Evolutionary conservation across 2,888 invertebrate species (phyloP), one percentile per base, ranked within the genome.

Genomic region (Pandemis cinnamomeana): DNA sequence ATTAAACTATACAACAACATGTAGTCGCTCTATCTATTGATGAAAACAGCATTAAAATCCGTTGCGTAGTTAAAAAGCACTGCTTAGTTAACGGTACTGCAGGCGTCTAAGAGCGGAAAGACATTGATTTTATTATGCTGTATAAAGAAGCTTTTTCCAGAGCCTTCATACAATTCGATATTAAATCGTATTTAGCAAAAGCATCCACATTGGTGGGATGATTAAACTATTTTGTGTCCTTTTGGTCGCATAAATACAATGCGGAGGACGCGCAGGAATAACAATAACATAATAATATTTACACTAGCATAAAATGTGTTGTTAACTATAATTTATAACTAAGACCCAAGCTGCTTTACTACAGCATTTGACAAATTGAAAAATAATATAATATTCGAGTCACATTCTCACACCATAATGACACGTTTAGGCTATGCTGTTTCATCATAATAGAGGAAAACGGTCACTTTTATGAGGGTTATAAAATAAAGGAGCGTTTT

Each of bases 341-440:
- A 15, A 36, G 41, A 13, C 42, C 20, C 71, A n/a, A n/a, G 41
- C 71, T 70, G 71, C 75, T 69, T 67, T 64, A 68, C 66, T 44
- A 27, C 44, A 46, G 20, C 11, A 63, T 41, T 63, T 63, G 15
- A 63, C 44, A 63, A 66, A 46, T 66, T 75, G 67, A 75, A 76
- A 73, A 72, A 71, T 73, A 64, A 41, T 67, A 76, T 76, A 48
- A 5, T 61, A 63, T 73, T 76, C 67, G 71, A 72, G 77, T 74
- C 77, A 78, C 80, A 81, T 84, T 84, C 81, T 77, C 78, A 79
- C 77, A 78, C 77, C 76, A 80, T 85, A 83, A 85, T 80, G 81
- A 83, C 78, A 76, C 80, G 80, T 81, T 78, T 62, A 51, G 20
- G 67, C 58, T 46, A 58, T 53, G 68, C 71, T 46, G 67, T 68